A percentile compares a stretch with the other conserved stretches of the same genome.
phyloP scores from a whole-genome alignment of 2,888 invertebrate genomes.

The Lathronympha strigana region DNA sequence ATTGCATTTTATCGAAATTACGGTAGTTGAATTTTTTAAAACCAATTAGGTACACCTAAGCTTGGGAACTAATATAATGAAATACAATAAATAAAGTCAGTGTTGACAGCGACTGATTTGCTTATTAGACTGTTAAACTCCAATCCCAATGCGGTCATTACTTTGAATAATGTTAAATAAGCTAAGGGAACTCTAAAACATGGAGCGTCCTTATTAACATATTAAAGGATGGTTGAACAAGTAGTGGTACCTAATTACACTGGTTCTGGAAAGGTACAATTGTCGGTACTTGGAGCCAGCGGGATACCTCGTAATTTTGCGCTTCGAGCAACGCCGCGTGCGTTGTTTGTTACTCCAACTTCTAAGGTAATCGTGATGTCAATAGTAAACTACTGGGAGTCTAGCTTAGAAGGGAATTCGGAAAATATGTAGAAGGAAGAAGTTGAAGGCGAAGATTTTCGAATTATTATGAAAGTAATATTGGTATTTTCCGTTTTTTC shows the following conservation, averaged over 20 bases:
- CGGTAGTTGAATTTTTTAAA: no score
- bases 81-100: constrained; percentile 7
- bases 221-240: constrained; percentile 43
- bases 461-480: no score
- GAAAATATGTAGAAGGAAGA: neutral
- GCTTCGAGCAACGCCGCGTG: constrained; percentile 43
- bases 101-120: neutral
- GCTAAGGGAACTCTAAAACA: constrained; percentile 29
- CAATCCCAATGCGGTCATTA: constrained; percentile 8
- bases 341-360: constrained; percentile 19
- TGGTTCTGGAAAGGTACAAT: constrained; percentile 47
- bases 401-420: neutral
- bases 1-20: no score
- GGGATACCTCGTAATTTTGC: constrained; percentile 59
- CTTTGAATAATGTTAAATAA: constrained; percentile 8
- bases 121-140: constrained; percentile 5
- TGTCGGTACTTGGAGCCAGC: constrained; percentile 51
- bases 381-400: constrained; percentile 9
- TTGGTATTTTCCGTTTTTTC: no score
- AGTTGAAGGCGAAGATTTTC: neutral
- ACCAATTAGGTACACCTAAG: no score
- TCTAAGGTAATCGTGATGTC: constrained; percentile 20
- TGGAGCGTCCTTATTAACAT: constrained; percentile 44
- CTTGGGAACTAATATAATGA: no score
- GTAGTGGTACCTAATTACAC: constrained; percentile 52